Conservation (phyloP, 2,113 vertebrate species). For the Mionectes macconnelli region DNA sequence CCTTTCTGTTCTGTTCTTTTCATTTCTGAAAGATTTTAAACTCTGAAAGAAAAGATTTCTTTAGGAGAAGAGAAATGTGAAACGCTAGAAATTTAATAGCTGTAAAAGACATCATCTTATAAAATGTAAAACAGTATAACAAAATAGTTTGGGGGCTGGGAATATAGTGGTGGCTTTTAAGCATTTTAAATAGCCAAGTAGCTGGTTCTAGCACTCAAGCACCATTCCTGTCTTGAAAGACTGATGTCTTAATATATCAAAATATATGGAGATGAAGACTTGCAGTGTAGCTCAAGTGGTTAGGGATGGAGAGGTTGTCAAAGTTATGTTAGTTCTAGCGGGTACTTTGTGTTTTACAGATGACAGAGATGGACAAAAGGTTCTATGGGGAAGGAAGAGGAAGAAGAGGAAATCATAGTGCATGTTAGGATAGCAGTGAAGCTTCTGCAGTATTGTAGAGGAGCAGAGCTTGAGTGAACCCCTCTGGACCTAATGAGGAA, state of each 20-base stretch:
- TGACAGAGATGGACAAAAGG: background rate
- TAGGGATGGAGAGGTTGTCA: background rate
- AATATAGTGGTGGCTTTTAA: background rate
- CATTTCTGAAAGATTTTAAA: background rate
- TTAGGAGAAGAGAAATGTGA: background rate
- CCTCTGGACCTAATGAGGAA: background rate
- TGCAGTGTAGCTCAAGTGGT: background rate
- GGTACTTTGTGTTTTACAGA: background rate
- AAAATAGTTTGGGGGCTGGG: background rate
- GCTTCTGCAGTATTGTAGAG: background rate
- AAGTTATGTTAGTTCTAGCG: fast-evolving
- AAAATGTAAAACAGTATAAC: background rate
- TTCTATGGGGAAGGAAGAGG: background rate
- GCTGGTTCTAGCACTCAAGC: background rate
- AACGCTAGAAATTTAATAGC: background rate
- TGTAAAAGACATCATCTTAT: background rate
- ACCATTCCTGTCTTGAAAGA: background rate
- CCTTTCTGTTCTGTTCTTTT: background rate
- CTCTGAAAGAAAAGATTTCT: background rate
- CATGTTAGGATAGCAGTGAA: background rate
- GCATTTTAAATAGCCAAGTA: background rate
- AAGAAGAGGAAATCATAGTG: background rate
- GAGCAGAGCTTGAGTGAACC: background rate
- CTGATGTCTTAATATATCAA: background rate
- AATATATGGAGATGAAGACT: background rate